phyloP scores from a whole-genome alignment of 2,113 vertebrate species.

The Blennius ocellaris region DNA sequence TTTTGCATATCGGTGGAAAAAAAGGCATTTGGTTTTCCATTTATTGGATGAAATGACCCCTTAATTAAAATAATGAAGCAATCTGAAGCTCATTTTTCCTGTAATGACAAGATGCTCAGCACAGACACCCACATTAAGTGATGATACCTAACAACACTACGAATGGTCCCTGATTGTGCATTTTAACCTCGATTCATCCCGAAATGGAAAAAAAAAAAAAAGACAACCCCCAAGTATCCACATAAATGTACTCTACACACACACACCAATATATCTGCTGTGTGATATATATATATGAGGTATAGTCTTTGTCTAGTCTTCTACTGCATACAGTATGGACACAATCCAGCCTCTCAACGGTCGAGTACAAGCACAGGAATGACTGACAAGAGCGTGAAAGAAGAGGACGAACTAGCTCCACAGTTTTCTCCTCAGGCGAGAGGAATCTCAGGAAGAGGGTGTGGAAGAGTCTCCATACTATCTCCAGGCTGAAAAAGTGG shows the following conservation, averaged over 20 bases:
- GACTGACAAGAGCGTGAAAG: slow-evolving; percentile 22
- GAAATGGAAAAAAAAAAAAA: neutral
- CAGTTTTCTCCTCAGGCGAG: slow-evolving; percentile 15
- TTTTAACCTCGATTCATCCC: slow-evolving; percentile 8
- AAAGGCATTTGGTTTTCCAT: neutral
- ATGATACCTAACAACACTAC: slow-evolving; percentile 35
- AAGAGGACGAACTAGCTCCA: slow-evolving; percentile 17
- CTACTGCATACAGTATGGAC: slow-evolving; percentile 71
- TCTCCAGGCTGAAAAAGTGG: slow-evolving; percentile 39
- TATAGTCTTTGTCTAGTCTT: slow-evolving; percentile 58
- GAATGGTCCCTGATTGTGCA: slow-evolving; percentile 65
- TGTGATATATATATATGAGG: slow-evolving; percentile 65
- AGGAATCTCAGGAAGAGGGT: slow-evolving; percentile 17
- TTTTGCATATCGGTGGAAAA: neutral
- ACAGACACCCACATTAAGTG: slow-evolving; percentile 9
- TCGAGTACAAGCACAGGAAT: slow-evolving; percentile 41
- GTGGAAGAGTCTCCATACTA: slow-evolving; percentile 39
- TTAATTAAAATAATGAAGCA: neutral
- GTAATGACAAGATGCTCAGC: neutral
- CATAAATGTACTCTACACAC: slow-evolving; percentile 23
- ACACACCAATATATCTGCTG: slow-evolving; percentile 49
- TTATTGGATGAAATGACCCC: slow-evolving; percentile 28
- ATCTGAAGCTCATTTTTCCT: neutral
- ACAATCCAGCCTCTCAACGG: slow-evolving; percentile 38
- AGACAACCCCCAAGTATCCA: slow-evolving; percentile 29